Percentiles rank a stretch among this genome's conserved stretches.
Evolutionary conservation across 2,113 vertebrate genomes (phyloP).

Genomic region (Lepus europaeus): DNA sequence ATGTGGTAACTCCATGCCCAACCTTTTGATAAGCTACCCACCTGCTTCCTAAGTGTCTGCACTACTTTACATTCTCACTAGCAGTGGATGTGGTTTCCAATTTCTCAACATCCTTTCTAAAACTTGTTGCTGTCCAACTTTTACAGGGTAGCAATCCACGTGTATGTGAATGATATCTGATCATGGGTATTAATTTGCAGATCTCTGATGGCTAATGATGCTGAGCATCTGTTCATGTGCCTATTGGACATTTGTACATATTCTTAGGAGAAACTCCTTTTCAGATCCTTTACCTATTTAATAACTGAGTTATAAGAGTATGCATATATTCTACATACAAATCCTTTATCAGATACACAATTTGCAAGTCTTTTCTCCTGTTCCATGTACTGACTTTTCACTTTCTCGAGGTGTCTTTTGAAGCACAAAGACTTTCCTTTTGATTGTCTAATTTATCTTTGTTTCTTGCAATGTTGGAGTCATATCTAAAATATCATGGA

Average conservation of each 20-base stretch:
- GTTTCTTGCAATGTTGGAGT: constrained; percentile 2
- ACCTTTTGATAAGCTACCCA: constrained; percentile 7
- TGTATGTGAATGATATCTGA: not conserved
- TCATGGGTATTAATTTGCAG: constrained; percentile 53
- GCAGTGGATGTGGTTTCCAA: not conserved
- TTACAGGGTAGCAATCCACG: not conserved
- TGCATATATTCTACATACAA: constrained; percentile 9
- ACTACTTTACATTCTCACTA: not conserved
- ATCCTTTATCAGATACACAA: not conserved
- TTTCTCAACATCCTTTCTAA: not conserved
- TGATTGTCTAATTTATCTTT: not conserved
- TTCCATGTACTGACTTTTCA: not conserved
- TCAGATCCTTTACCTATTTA: constrained; percentile 26
- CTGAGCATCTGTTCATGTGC: not conserved
- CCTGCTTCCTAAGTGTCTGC: not conserved
- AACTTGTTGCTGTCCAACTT: not conserved
- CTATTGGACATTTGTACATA: not conserved
- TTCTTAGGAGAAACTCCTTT: constrained; percentile 23
- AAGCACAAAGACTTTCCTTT: constrained; percentile 38
- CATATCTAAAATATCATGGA: not conserved
- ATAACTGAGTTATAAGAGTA: not conserved
- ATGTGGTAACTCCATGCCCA: not conserved
- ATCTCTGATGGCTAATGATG: not conserved
- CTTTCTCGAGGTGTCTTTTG: not conserved
- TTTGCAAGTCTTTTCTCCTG: constrained; percentile 31